Base-by-base conservation (phyloP, 2,888 invertebrate species). In the Nezara viridula region DNA sequence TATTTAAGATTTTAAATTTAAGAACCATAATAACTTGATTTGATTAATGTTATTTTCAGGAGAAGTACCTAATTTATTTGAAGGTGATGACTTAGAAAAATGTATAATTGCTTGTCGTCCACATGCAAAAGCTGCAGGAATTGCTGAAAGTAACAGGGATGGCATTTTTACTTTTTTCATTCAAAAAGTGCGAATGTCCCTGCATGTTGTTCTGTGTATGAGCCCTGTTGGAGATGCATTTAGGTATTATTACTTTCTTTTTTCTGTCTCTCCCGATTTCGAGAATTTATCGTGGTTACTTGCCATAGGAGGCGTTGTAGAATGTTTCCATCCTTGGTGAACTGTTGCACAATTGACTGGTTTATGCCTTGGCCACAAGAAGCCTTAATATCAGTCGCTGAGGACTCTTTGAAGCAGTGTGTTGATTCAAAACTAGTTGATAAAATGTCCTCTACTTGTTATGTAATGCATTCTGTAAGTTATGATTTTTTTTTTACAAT, bases 281-380 rank as follows among this genome's bases (percentile, higher is more conserved):
- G 16, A 19, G 4, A 37, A 37, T n/a, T 37, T 10, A 50, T 50
- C 1, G 0, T 50, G n/a, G 12, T 49, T 19, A n/a, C 32, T 86
- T 86, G 12, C 24, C 92, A 44, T 92, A 96, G 97, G 90, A 95
- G 97, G 73, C 95, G 98, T 14, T 97, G 98, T 91, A 95, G 98
- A 81, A 98, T 98, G 97, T 98, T 98, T 92, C 98, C 98, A 0
- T 98, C 98, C 0, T 93, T 98, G 91, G 97, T 98, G 12, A 98
- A 98, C 93, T 98, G 98, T 92, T 98, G 98, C 92, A 98, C 98
- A 0, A 98, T 98, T 90, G 98, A 98, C 92, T 98, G 98, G 98
- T 98, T 98, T 93, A 96, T 96, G 2, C 97, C 97, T 92, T 98
- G 98, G 98, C 98, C 98, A 0, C 94, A 95, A 21, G 98, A 98